phyloP scores from a whole-genome alignment of 2,113 vertebrate species.

The Etheostoma spectabile region DNA sequence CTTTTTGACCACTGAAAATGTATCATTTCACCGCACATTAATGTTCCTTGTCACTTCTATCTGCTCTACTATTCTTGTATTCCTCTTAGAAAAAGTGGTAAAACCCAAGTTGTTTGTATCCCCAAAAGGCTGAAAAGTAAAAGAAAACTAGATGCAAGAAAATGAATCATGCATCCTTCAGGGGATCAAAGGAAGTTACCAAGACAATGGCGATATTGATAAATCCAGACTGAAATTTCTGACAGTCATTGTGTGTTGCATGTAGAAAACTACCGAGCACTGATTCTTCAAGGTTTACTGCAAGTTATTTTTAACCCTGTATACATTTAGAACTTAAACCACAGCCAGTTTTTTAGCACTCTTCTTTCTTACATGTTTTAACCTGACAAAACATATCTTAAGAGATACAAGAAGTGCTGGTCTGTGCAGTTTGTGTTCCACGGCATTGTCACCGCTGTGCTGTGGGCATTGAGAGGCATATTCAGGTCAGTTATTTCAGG shows the following conservation, averaged over 20 bases:
- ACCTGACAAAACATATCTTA: conserved; percentile 57
- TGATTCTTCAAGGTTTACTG: conserved; percentile 43
- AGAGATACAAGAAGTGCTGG: conserved; percentile 54
- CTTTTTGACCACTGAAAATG: not conserved
- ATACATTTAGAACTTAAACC: conserved; percentile 31
- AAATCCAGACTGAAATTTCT: conserved; percentile 35
- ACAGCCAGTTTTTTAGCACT: conserved; percentile 34
- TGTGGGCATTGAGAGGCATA: conserved; percentile 50
- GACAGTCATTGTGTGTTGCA: conserved; percentile 2
- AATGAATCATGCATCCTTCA: conserved; percentile 25
- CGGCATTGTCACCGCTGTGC: conserved; percentile 34
- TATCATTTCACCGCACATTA: not conserved
- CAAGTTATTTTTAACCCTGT: conserved; percentile 57
- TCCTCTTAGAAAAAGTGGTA: conserved; percentile 24
- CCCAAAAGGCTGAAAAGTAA: conserved; percentile 19
- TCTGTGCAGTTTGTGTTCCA: conserved; percentile 57
- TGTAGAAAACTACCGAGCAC: conserved; percentile 11
- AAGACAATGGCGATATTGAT: conserved; percentile 28
- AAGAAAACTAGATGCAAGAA: conserved; percentile 16
- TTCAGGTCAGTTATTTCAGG: conserved; percentile 66
- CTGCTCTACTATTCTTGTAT: conserved; percentile 14
- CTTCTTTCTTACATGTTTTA: conserved; percentile 35
- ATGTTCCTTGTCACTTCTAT: conserved; percentile 38
- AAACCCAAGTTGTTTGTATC: not conserved
- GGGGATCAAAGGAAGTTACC: conserved; percentile 57